A percentile compares a stretch with the other conserved stretches of the same genome.
Conservation (phyloP, 2,797 vertebrate species). For the Nannoperca obscura region DNA sequence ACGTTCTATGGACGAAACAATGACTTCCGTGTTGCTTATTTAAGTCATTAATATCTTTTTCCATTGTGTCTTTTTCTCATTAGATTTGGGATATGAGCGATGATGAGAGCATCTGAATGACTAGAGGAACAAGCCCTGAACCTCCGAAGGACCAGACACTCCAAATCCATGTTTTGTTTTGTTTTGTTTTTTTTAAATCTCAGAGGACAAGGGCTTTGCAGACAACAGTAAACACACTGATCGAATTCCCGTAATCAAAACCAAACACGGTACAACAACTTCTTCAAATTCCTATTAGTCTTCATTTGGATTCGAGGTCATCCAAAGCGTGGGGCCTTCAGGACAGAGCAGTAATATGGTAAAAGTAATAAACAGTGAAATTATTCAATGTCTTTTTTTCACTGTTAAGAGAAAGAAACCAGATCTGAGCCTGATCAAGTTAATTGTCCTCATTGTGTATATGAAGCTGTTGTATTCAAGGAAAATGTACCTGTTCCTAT, state of each 20-base stretch:
- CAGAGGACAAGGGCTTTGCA: not conserved
- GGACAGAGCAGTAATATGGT: not conserved
- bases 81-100: slow-evolving; percentile 99
- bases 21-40: not conserved
- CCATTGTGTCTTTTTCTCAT: slow-evolving; percentile 28
- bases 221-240: not conserved
- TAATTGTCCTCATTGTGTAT: not conserved
- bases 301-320: slow-evolving; percentile 1
- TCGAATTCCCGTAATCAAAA: not conserved
- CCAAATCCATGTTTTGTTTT: not conserved
- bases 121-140: not conserved
- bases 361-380: not conserved
- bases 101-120: slow-evolving; percentile 92
- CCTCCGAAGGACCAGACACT: slow-evolving; percentile 1
- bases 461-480: slow-evolving; percentile 15
- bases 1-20: not conserved
- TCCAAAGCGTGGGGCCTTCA: slow-evolving; percentile 4
- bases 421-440: not conserved
- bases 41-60: not conserved
- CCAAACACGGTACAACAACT: not conserved
- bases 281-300: not conserved
- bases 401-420: not conserved
- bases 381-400: slow-evolving; percentile 10
- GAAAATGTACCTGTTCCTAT: slow-evolving; percentile 7
- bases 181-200: not conserved